Conservation (phyloP, 2,113 vertebrate species). For the Limnothrissa miodon region DNA sequence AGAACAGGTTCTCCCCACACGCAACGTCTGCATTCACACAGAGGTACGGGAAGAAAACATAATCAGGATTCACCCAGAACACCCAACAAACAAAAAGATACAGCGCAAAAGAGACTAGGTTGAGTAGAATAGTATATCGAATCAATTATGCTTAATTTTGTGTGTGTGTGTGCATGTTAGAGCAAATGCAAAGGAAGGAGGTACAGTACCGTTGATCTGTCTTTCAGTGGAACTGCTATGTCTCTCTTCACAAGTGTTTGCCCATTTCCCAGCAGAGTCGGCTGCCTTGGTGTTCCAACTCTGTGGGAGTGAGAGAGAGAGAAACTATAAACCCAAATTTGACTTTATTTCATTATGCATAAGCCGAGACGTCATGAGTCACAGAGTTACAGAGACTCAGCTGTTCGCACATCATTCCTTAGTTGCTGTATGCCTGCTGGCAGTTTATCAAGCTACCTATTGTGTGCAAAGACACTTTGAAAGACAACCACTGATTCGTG, state of each 20-base stretch:
- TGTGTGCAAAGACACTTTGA: too few species aligned
- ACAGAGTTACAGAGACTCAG: too few species aligned
- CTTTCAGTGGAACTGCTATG: neutral
- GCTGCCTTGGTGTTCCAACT: neutral
- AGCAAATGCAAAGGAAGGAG: neutral
- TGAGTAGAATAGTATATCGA: too few species aligned
- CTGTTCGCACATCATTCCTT: too few species aligned
- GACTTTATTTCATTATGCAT: too few species aligned
- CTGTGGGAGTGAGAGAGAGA: neutral
- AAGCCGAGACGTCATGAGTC: too few species aligned
- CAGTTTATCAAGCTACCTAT: too few species aligned
- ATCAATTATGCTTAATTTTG: too few species aligned
- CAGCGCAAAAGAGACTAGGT: too few species aligned
- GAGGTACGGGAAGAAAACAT: too few species aligned
- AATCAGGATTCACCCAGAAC: neutral
- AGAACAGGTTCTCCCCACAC: slow-evolving; percentile 9
- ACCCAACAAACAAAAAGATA: neutral
- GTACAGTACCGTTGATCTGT: neutral
- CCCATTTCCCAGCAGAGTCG: neutral
- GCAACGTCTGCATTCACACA: neutral
- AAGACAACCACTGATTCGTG: too few species aligned
- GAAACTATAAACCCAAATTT: neutral
- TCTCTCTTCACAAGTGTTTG: neutral
- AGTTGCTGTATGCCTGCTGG: too few species aligned
- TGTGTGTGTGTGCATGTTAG: neutral